Evolutionary conservation across 2,888 invertebrate genomes (phyloP).

Genomic region (Eristalis pertinax): DNA sequence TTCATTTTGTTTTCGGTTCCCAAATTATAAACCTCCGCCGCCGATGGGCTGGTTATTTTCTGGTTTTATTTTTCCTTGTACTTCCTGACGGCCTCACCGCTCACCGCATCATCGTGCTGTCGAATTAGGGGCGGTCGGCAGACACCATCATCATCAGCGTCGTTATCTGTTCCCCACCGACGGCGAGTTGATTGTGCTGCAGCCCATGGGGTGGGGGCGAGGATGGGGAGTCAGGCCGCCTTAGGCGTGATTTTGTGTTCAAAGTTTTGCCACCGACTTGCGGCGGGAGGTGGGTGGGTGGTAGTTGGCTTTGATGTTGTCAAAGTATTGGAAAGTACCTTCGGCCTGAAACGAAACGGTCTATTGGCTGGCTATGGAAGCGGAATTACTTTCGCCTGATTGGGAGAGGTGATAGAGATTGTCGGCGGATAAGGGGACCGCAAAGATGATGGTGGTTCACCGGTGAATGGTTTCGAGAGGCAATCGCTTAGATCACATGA

Average conservation of each 20-base stretch:
- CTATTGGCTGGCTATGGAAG: conserved; percentile 21
- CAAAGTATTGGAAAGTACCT: conserved; percentile 22
- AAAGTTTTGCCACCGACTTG: conserved; percentile 23
- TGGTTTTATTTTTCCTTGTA: conserved; percentile 7
- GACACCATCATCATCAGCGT: conserved; percentile 43
- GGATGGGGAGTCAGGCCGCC: conserved; percentile 25
- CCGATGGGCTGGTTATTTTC: conserved; percentile 21
- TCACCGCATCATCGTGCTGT: not conserved
- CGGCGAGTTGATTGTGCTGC: conserved; percentile 58
- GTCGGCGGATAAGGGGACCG: not conserved
- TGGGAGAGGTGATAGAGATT: conserved; percentile 25
- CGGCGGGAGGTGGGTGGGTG: not conserved
- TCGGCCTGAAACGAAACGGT: not conserved
- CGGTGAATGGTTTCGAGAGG: not conserved
- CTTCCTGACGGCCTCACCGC: not conserved
- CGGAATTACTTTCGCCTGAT: conserved; percentile 43
- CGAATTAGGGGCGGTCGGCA: not conserved
- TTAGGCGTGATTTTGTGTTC: conserved; percentile 44
- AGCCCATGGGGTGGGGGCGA: conserved; percentile 23
- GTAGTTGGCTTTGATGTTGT: conserved; percentile 31
- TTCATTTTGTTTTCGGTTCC: conserved; percentile 35
- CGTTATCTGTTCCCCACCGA: conserved; percentile 47
- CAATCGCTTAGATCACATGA: not conserved
- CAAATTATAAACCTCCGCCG: conserved; percentile 53
- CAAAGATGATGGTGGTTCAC: not conserved